Conservation (phyloP, 1,140 invertebrate genomes). For the Melanaphis sacchari region DNA sequence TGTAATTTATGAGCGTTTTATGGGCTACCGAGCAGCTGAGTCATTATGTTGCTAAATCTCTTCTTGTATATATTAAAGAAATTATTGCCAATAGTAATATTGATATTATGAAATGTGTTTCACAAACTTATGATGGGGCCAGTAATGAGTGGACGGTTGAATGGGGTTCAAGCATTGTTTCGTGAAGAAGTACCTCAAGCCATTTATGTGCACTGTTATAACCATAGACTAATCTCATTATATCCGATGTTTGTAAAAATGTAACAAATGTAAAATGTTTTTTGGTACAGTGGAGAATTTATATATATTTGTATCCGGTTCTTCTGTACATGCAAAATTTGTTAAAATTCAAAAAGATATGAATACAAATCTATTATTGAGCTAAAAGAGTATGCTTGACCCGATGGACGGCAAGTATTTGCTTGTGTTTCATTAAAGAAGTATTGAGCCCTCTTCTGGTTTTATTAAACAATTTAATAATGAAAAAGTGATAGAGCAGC, state of each 20-base stretch:
- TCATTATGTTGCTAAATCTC: neutral
- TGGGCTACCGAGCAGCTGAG: neutral
- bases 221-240: too few relatives aligned
- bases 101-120: neutral
- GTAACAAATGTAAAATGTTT: neutral
- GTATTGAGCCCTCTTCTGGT: neutral
- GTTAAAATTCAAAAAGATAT: neutral
- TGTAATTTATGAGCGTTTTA: neutral
- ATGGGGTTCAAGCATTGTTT: neutral
- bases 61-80: neutral
- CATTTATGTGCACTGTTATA: too few relatives aligned
- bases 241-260: neutral
- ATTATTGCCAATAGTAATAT: neutral
- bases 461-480: slow-evolving; percentile 27
- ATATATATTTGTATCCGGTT: neutral
- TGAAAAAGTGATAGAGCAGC: neutral
- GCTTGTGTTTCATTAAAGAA: neutral
- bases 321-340: slow-evolving; percentile 4
- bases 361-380: slow-evolving; percentile 22
- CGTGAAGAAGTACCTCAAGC: neutral
- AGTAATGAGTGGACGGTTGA: neutral
- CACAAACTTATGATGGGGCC: neutral
- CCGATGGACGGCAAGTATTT: neutral
- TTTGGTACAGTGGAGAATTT: neutral
- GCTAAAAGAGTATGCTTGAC: neutral